Base-by-base conservation (phyloP, 2,888 invertebrate genomes). In the Candidula unifasciata region DNA sequence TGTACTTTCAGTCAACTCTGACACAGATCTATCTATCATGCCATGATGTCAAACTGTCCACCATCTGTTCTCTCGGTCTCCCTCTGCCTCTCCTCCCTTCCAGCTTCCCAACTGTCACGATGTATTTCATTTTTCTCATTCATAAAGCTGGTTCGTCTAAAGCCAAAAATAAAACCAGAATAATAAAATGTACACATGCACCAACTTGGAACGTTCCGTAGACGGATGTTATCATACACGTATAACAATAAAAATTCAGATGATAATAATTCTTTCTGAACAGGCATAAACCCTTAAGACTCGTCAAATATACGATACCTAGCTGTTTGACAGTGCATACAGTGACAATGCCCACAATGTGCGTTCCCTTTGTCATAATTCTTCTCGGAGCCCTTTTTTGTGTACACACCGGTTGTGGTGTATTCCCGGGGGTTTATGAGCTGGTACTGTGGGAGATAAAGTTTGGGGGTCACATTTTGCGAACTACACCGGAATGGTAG, bases 321-420 rank as follows among this genome's bases (percentile, higher is more conserved):
- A 21, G n/a, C 64, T 35, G 33, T 78, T 60, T 60, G n/a, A 35
- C 21, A 35, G 30, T n/a, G 60, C 35, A 3, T n/a, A 6, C n/a
- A 2, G 27, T n/a, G 77, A 78, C 77, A 21, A 35, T 33, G n/a
- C 35, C 60, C n/a, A 35, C 37, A 35, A 78, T 60, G 35, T 37
- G 60, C 77, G 35, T 64, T 76, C 35, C 64, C 52, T 24, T 78
- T 78, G 77, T 78, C 37, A 35, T 78, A 78, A 30, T 78, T 78
- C 77, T 64, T 64, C n/a, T 35, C 64, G 6, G 18, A 10, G 35
- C 2, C n/a, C 37, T 64, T n/a, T 18, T 16, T 24, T 78, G 37
- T 78, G 60, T 33, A 78, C 77, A 78, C 77, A 78, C 30, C 35
- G 24, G 24, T 6, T 21, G 69, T 21, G 30, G 35, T 3, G n/a